Percentiles rank a stretch among this genome's conserved stretches.
These are phyloP conservation scores for Chaetodon trifascialis DNA, from an alignment of 2,113 vertebrate species.

Conservation along the genomic window DNA sequence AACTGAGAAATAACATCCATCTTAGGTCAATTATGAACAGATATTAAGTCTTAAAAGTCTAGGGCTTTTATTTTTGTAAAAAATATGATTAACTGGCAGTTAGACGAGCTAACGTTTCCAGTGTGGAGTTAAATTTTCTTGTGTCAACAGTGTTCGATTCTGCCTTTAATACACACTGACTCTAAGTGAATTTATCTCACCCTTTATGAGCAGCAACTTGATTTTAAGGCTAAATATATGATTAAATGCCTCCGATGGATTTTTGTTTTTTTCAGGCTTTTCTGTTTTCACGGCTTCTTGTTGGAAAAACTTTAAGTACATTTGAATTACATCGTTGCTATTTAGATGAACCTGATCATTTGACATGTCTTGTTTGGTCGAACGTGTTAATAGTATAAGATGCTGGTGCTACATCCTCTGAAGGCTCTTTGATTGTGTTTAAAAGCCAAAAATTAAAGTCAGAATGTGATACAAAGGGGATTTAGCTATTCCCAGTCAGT, in stretches of 20 bases:
- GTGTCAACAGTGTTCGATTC: slow-evolving; percentile 16
- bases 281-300: slow-evolving; percentile 11
- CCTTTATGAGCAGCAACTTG: neutral
- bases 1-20: slow-evolving; percentile 6
- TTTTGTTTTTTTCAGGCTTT: slow-evolving; percentile 19
- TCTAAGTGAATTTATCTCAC: slow-evolving; percentile 42
- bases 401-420: slow-evolving; percentile 27
- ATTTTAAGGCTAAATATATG: neutral
- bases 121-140: slow-evolving; percentile 5
- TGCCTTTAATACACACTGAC: slow-evolving; percentile 37
- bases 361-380: neutral
- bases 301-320: slow-evolving; percentile 17
- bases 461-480: slow-evolving; percentile 51
- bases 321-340: neutral
- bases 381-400: slow-evolving; percentile 22
- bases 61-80: slow-evolving; percentile 57
- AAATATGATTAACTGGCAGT: slow-evolving; percentile 26
- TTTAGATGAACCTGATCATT: neutral
- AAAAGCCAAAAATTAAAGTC: slow-evolving; percentile 47
- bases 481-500: slow-evolving; percentile 26
- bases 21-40: slow-evolving; percentile 15
- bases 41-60: slow-evolving; percentile 6
- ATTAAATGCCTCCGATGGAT: slow-evolving; percentile 20
- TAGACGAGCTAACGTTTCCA: neutral
- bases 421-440: slow-evolving; percentile 51